These are phyloP conservation scores for Mythimna impura DNA, from an alignment of 2,888 invertebrate species.

Conservation along the genomic window DNA sequence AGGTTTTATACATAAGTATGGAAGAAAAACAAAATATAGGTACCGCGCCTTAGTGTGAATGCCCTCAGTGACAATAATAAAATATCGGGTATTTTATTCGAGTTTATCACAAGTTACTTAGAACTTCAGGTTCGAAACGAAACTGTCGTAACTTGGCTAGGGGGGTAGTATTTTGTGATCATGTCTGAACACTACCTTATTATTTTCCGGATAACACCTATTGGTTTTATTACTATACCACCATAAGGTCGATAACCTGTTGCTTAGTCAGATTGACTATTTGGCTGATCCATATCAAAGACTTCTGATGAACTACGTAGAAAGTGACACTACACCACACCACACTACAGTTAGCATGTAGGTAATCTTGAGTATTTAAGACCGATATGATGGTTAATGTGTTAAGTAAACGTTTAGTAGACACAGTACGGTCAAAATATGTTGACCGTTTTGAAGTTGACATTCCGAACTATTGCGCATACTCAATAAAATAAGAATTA, in stretches of 20 bases:
- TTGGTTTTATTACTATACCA: background rate
- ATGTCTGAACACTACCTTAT: background rate
- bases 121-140: background rate
- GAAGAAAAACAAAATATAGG: conserved; percentile 1
- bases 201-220: background rate
- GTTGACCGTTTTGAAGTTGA: too few species aligned
- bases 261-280: background rate
- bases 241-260: background rate
- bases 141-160: too few species aligned
- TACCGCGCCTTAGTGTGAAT: conserved; percentile 35
- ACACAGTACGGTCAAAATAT: too few species aligned
- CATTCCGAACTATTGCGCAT: too few species aligned
- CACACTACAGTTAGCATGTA: too few species aligned
- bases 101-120: background rate
- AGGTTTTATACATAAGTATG: conserved; percentile 11
- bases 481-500: too few species aligned
- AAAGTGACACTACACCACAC: too few species aligned
- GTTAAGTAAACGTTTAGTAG: too few species aligned
- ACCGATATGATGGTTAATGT: too few species aligned
- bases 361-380: too few species aligned
- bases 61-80: conserved; percentile 23
- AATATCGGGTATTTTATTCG: background rate
- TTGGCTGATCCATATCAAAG: background rate
- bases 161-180: background rate
- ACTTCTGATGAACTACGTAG: background rate